Base-by-base conservation (phyloP, 2,888 invertebrate species). In the Fissipunctia ypsillon region DNA sequence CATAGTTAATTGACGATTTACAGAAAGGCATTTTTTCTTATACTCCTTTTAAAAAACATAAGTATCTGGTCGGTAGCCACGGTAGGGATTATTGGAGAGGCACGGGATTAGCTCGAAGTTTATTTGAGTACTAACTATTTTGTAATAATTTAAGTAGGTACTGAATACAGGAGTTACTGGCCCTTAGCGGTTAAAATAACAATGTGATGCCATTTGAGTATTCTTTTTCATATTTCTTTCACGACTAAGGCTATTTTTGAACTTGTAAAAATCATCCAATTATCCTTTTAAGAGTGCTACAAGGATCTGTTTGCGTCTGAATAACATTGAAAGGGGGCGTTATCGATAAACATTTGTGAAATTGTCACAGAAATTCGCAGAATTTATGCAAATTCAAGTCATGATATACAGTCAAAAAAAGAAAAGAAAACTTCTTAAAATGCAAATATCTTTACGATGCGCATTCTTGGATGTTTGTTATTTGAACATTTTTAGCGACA, bases 401-500 rank as follows among this genome's bases (percentile, higher is more conserved):
- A n/a, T n/a, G n/a, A 4, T 28, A 9, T 4, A 7, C 7, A 48
- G 50, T 31, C 35, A 50, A 59, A 28, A 45, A 61, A 71, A 48
- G 3, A 66, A 56, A 56, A 75, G 0, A n/a, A 28, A 25, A 41
- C 3, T 12, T 25, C 5, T 9, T 16, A 54, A 25, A 41, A n/a
- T 16, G 6, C 48, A 43, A 48, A 68, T 25, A 77, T 41, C n/a
- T 77, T 68, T 77, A 35, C 41, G 69, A 48, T 25, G 48, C 14
- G 25, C 31, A 43, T 35, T 77, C 68, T 68, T 57, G 14, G 31
- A 25, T 19, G 10, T 35, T 41, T 28, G n/a, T 48, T 76, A 48
- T 67, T 72, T 79, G 43, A 41, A 57, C 41, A 2, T 45, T n/a
- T 71, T 63, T 76, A 52, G 63, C 57, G 22, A 59, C 57, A 75